Percentiles rank a stretch among this genome's conserved stretches.
Conservation (phyloP, 2,888 invertebrate species). For the Strigamia crassipes region DNA sequence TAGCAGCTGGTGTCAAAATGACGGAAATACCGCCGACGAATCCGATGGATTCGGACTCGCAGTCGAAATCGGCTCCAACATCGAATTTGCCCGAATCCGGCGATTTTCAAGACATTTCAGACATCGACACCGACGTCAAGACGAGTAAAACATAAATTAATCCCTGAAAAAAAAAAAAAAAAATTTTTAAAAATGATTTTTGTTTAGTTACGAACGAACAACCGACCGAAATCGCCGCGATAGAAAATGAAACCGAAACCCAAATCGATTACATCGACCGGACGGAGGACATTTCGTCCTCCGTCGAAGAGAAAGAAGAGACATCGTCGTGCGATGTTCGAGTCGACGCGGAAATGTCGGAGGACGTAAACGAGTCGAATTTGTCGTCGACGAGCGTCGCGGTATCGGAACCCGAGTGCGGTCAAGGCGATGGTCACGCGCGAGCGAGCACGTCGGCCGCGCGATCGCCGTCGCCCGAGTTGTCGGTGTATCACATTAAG, state of each 20-base stretch:
- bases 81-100: background rate
- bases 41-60: background rate
- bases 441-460: conserved; percentile 54
- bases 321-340: background rate
- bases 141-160: background rate
- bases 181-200: background rate
- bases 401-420: background rate
- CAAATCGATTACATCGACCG: background rate
- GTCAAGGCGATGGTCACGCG: background rate
- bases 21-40: background rate
- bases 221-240: background rate
- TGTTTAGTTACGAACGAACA: background rate
- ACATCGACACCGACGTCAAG: background rate
- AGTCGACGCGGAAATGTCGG: background rate
- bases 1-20: background rate
- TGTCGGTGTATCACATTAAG: conserved; percentile 61
- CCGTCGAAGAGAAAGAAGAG: background rate
- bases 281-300: background rate
- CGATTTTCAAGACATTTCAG: background rate
- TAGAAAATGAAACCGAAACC: background rate
- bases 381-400: background rate
- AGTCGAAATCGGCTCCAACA: background rate
- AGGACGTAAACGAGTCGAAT: background rate
- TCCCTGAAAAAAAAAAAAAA: too few species aligned
- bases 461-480: conserved; percentile 52